These are phyloP conservation scores for Aricia agestis DNA, from an alignment of 1,140 invertebrate species.

Conservation along the genomic window DNA sequence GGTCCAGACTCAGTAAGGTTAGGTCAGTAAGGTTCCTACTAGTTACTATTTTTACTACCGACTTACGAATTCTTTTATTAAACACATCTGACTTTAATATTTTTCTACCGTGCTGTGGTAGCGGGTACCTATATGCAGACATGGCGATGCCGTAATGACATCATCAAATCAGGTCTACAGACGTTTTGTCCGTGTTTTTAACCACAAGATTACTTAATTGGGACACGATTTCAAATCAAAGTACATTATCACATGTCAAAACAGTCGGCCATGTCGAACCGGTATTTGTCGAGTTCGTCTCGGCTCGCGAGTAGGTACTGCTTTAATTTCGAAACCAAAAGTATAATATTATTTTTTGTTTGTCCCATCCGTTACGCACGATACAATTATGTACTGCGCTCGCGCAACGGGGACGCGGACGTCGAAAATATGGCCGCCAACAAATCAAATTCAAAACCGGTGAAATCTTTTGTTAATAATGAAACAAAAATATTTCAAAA, in stretches of 20 bases:
- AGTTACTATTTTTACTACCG: too few species aligned
- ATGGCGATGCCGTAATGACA: background rate
- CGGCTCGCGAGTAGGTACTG: background rate
- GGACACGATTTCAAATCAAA: background rate
- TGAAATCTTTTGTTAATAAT: slow-evolving; percentile 63
- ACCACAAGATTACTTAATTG: slow-evolving; percentile 4
- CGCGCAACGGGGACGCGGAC: slow-evolving; percentile 37
- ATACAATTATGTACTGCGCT: slow-evolving; percentile 21
- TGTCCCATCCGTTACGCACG: slow-evolving; percentile 9
- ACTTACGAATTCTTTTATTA: too few species aligned
- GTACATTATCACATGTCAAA: slow-evolving; percentile 15
- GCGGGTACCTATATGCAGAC: background rate
- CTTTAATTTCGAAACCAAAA: slow-evolving; percentile 7
- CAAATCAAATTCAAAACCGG: slow-evolving; percentile 58
- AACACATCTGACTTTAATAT: too few species aligned
- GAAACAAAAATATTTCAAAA: slow-evolving; percentile 58
- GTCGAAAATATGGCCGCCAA: slow-evolving; percentile 47
- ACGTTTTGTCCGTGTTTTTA: background rate
- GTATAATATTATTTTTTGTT: slow-evolving; percentile 7
- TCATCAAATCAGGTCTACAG: too few species aligned
- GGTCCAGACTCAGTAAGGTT: too few species aligned
- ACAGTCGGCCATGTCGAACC: slow-evolving; percentile 9
- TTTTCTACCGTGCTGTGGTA: too few species aligned
- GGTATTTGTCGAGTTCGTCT: slow-evolving; percentile 12
- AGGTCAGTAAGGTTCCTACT: too few species aligned